These are phyloP conservation scores for Lagenorhynchus albirostris DNA, from an alignment of 2,113 vertebrate genomes.

Conservation along the genomic window DNA sequence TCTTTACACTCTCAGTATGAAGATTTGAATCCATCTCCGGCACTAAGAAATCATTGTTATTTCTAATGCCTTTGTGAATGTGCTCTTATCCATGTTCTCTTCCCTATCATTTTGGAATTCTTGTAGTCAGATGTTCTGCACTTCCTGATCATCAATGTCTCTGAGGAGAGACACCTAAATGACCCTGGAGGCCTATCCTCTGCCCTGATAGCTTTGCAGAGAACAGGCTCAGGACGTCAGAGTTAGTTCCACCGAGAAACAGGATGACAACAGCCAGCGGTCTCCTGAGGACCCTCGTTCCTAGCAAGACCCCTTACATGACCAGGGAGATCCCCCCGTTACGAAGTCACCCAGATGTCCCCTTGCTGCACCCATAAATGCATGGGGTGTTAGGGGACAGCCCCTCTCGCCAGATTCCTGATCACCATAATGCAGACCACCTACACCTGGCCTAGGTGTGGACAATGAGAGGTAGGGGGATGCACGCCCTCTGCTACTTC, in stretches of 20 bases:
- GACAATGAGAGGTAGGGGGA: accelerated
- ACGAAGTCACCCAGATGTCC: too few relatives aligned
- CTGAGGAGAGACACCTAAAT: not conserved
- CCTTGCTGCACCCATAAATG: accelerated
- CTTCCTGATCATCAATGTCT: not conserved
- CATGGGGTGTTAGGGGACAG: accelerated
- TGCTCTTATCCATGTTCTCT: not conserved
- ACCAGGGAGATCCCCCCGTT: not conserved
- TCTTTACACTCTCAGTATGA: not conserved
- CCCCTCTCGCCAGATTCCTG: too few relatives aligned
- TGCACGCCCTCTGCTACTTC: accelerated
- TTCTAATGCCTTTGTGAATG: not conserved
- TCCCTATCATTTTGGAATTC: not conserved
- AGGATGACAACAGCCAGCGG: not conserved
- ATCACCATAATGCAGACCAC: not conserved
- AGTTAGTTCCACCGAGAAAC: not conserved
- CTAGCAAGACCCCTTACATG: not conserved
- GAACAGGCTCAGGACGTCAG: not conserved
- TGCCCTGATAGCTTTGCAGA: not conserved
- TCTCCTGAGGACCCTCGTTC: not conserved
- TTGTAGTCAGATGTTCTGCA: not conserved
- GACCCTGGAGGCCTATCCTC: accelerated
- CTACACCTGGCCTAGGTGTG: accelerated
- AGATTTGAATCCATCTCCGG: not conserved
- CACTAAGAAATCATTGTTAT: not conserved